These are phyloP conservation scores for Ormyrus rosae DNA, from an alignment of 2,888 invertebrate species.

Conservation along the genomic window DNA sequence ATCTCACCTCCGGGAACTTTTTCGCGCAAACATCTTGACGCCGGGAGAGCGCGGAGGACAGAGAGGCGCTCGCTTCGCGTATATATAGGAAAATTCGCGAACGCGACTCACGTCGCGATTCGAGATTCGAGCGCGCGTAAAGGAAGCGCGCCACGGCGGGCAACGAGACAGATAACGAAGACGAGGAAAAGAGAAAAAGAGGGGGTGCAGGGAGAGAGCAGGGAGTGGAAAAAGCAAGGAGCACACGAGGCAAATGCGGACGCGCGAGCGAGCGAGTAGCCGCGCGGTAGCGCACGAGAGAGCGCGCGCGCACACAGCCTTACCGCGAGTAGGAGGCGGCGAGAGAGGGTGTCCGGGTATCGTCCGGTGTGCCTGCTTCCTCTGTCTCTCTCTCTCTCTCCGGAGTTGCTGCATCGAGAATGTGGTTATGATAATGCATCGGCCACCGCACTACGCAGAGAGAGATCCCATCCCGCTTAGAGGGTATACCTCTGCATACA, in stretches of 20 bases:
- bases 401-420: conserved; percentile 66
- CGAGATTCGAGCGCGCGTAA: too few species aligned
- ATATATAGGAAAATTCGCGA: too few species aligned
- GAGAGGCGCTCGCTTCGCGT: too few species aligned
- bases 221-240: neutral
- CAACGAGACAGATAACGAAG: neutral
- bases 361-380: conserved; percentile 57
- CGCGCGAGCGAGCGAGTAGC: conserved; percentile 1
- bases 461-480: conserved; percentile 59
- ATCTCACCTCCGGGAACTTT: too few species aligned
- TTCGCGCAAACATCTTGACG: too few species aligned
- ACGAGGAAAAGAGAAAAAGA: neutral
- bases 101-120: too few species aligned
- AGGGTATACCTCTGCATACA: neutral
- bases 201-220: neutral
- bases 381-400: conserved; percentile 51
- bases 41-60: too few species aligned
- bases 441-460: conserved; percentile 74
- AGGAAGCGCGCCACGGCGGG: too few species aligned
- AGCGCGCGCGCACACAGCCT: neutral
- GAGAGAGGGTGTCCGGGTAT: conserved; percentile 65
- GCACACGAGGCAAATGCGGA: conserved; percentile 17
- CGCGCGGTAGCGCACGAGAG: neutral
- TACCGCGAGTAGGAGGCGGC: conserved; percentile 34
- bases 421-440: conserved; percentile 75